Evolutionary conservation across 2,797 vertebrate genomes (phyloP), one percentile per base, ranked within the genome.

Genomic region (Astyanax mexicanus): DNA sequence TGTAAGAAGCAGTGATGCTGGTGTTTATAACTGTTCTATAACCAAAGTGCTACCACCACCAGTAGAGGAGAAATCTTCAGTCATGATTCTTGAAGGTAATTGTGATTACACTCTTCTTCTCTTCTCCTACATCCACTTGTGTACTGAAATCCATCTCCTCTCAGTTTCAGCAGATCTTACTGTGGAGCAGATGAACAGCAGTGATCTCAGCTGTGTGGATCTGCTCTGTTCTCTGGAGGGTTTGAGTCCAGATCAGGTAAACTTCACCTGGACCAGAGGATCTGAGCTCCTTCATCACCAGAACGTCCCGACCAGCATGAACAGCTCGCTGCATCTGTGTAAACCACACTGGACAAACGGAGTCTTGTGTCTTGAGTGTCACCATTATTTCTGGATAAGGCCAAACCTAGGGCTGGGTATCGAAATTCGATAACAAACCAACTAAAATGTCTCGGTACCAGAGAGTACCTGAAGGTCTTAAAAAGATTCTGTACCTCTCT

Each of bases 201-300:
- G 12, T 55, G 11, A 29, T 32, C 0, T 4, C 23, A 58, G 1
- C 27, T 86, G 85, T 69, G 3, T 85, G 13, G 38, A 49, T 66
- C 77, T 85, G 38, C 19, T 74, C 45, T 85, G 85, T 54, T 52
- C 67, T 51, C 3, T 84, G 61, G n/a, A 75, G 27, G 25, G 0
- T 71, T 19, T 75, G 8, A 55, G 10, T 1, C 11, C 42, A 42
- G 60, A 69, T 49, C 15, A 23, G 25, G 67, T 80, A 23, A 78
- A 76, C 57, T 81, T 86, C 72, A 83, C 72, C 42, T 86, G 85
- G 83, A 67, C 1, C 27, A 17, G 3, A 69, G 15, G 19, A 3
- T 37, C 13, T 73, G 27, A 68, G 6, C 47, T 2, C 0, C 37
- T 19, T 55, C 29, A n/a, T 61, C 4, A 66, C 38, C 0, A 9